Conservation (phyloP, 2,888 invertebrate species). For the Thelaira solivaga region DNA sequence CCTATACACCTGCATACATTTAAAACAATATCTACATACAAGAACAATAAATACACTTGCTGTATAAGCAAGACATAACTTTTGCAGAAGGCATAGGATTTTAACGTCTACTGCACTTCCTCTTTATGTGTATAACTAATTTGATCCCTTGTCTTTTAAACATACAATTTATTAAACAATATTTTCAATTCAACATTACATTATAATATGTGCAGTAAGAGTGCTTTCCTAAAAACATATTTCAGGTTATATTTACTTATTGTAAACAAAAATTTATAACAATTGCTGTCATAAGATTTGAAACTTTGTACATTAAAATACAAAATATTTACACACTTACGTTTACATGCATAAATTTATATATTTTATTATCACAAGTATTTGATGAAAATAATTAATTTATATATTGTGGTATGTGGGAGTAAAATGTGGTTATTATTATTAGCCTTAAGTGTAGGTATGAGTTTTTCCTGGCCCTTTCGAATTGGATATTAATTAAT, state of each 20-base stretch:
- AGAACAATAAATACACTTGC: too few species aligned
- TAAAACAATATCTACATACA: slow-evolving; percentile 36
- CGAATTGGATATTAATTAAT: too few species aligned
- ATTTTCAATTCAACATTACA: neutral
- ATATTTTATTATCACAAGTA: neutral
- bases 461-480: too few species aligned
- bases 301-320: slow-evolving; percentile 13
- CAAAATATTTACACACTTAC: neutral
- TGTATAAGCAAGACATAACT: slow-evolving; percentile 22
- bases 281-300: slow-evolving; percentile 32
- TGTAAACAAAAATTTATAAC: slow-evolving; percentile 28
- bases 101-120: slow-evolving; percentile 56
- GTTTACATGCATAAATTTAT: neutral
- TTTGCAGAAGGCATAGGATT: slow-evolving; percentile 25
- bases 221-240: slow-evolving; percentile 14
- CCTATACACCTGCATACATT: neutral
- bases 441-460: too few species aligned
- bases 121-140: neutral
- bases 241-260: slow-evolving; percentile 15
- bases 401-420: neutral
- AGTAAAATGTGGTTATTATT: neutral
- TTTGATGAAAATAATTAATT: slow-evolving; percentile 43
- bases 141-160: neutral
- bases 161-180: neutral
- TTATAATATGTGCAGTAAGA: neutral